Evolutionary conservation across 2,797 vertebrate species (phyloP), one percentile per base, ranked within the genome.

Genomic region (Pogoniulus pusillus): DNA sequence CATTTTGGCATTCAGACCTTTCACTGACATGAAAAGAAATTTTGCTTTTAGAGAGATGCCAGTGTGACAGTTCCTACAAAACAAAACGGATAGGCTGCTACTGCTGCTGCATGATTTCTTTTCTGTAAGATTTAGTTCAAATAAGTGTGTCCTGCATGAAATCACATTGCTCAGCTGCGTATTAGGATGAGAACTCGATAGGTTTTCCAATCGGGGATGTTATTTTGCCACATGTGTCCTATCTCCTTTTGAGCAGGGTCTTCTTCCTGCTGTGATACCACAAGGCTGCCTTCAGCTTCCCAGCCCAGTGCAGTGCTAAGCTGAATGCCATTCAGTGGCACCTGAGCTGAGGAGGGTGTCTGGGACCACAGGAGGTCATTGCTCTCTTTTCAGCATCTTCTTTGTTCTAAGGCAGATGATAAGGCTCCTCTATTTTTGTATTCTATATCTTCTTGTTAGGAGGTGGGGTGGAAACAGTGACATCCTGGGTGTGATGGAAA

Each of bases 221-320:
- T 57, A 41, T 30, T 70, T 27, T 39, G 27, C 49, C 53, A 35
- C 1, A 5, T 10, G 34, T 81, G n/a, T 47, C 30, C 16, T 69
- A 0, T 17, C 20, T 76, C 14, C 43, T 76, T 29, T 29, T 41
- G 68, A 35, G 43, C 6, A 70, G 26, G 24, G 17, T 57, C 0
- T 1, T 30, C 26, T 62, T 63, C 23, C 32, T 64, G 23, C 74
- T 20, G 14, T 15, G 57, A 12, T 5, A 15, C 27, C 5, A 1
- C 0, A 3, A 1, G 0, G 41, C 24, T 54, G 34, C 27, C 23
- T 47, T 55, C 66, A 53, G 30, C 27, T 59, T 41, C 60, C 70
- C 5, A 17, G 68, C 32, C 72, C 15, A 17, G 14, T 0, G 0
- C 0, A 2, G 4, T 14, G 64, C 45, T 30, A n/a, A 45, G 47